These are phyloP conservation scores for Punctoribates punctum DNA, from an alignment of 2,888 invertebrate genomes.

Conservation along the genomic window DNA sequence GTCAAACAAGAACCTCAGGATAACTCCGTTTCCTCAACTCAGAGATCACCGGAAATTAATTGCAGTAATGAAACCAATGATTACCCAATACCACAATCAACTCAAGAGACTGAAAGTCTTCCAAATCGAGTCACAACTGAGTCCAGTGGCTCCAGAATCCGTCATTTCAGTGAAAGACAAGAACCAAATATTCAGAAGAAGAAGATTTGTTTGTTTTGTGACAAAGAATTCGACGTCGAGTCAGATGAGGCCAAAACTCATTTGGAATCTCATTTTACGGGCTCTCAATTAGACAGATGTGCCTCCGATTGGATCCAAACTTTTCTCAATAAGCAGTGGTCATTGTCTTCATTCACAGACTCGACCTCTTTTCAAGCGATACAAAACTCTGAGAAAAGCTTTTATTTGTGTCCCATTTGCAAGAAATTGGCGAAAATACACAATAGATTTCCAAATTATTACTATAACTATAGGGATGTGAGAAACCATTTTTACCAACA, in stretches of 20 bases:
- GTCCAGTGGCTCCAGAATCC: too few relatives aligned
- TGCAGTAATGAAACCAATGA: background rate
- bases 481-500: background rate
- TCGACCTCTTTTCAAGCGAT: too few relatives aligned
- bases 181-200: background rate
- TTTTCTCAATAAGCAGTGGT: background rate
- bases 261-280: background rate
- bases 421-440: background rate
- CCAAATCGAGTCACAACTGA: too few relatives aligned
- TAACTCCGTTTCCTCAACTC: constrained; percentile 2
- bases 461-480: background rate
- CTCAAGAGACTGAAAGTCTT: background rate
- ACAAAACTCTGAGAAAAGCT: background rate
- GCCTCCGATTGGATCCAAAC: background rate
- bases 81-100: background rate
- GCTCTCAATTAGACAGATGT: background rate
- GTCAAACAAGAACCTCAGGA: background rate
- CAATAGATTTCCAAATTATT: background rate
- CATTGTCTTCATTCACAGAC: background rate
- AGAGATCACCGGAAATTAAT: background rate
- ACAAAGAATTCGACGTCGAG: background rate
- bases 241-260: background rate
- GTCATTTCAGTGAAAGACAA: too few relatives aligned
- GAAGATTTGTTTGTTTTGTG: constrained; percentile 5
- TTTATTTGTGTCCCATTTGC: constrained; percentile 10